Conservation (phyloP, 2,797 vertebrate genomes). For the Phrynocephalus vlangalii region DNA sequence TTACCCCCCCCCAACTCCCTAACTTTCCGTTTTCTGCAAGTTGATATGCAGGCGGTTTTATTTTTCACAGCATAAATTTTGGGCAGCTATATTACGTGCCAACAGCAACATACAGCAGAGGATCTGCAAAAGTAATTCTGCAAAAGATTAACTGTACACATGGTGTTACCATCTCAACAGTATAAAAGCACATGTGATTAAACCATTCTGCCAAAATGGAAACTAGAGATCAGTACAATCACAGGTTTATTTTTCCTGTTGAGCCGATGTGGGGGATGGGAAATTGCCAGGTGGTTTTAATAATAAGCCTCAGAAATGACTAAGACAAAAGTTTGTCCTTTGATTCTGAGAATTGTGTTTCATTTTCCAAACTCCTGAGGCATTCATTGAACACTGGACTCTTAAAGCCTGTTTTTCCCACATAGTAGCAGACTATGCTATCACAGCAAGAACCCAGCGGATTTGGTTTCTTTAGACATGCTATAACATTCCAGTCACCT, state of each 20-base stretch:
- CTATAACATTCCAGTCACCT: conserved; percentile 28
- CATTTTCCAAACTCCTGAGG: conserved; percentile 35
- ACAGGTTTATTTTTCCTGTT: conserved; percentile 54
- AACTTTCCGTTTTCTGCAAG: conserved; percentile 22
- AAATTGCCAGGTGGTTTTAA: conserved; percentile 73
- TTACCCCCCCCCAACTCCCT: background rate
- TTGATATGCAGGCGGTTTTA: conserved; percentile 33
- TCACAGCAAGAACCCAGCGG: background rate
- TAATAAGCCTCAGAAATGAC: conserved; percentile 55
- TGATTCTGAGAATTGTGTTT: conserved; percentile 40
- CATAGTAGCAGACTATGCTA: conserved; percentile 20
- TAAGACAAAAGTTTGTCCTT: conserved; percentile 56
- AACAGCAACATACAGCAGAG: conserved; percentile 42
- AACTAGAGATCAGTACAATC: conserved; percentile 64
- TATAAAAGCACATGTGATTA: conserved; percentile 71
- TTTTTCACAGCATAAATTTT: conserved; percentile 32
- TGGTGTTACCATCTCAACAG: conserved; percentile 63
- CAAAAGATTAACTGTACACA: conserved; percentile 56
- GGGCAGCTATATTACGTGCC: conserved; percentile 47
- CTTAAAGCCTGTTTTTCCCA: background rate
- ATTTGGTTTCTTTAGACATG: background rate
- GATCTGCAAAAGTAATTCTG: conserved; percentile 59
- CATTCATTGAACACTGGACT: conserved; percentile 23
- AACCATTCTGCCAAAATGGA: conserved; percentile 67
- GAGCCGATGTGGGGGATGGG: conserved; percentile 46